These are phyloP conservation scores for Tillus elongatus DNA, from an alignment of 2,888 invertebrate genomes.

Conservation along the genomic window DNA sequence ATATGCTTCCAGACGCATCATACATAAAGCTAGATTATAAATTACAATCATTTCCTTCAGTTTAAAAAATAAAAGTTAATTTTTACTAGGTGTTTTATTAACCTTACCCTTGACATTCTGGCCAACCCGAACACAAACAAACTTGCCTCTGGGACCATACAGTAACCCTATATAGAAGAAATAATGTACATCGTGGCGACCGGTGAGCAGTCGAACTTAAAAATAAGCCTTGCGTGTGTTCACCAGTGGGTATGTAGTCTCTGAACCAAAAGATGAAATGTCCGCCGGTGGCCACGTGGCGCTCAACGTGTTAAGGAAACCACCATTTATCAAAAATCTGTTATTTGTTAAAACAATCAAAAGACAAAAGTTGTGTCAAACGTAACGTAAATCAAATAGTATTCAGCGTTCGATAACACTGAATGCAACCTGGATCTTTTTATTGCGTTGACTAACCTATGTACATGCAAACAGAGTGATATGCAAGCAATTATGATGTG, in stretches of 20 bases:
- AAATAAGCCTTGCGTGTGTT: constrained; percentile 1
- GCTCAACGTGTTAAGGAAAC: too few species aligned
- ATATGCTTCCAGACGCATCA: neutral
- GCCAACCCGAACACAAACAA: neutral
- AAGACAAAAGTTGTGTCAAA: too few species aligned
- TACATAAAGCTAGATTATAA: neutral
- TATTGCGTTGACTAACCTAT: too few species aligned
- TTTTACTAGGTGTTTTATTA: neutral
- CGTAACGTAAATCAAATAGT: too few species aligned
- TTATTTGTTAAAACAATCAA: too few species aligned
- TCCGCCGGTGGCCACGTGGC: too few species aligned
- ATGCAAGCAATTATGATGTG: too few species aligned
- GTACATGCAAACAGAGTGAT: too few species aligned
- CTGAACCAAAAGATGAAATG: neutral
- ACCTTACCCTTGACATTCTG: neutral
- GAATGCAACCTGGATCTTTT: too few species aligned
- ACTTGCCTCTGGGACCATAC: constrained; percentile 4
- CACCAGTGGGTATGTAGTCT: constrained; percentile 4
- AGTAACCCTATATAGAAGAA: neutral
- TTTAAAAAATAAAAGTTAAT: neutral
- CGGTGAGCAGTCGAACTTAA: neutral
- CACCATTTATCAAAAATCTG: too few species aligned
- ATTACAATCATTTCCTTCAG: neutral
- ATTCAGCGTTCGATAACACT: too few species aligned
- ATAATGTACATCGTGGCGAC: too few species aligned